Conservation (phyloP, 2,888 invertebrate species). For the Aporophyla nigra region DNA sequence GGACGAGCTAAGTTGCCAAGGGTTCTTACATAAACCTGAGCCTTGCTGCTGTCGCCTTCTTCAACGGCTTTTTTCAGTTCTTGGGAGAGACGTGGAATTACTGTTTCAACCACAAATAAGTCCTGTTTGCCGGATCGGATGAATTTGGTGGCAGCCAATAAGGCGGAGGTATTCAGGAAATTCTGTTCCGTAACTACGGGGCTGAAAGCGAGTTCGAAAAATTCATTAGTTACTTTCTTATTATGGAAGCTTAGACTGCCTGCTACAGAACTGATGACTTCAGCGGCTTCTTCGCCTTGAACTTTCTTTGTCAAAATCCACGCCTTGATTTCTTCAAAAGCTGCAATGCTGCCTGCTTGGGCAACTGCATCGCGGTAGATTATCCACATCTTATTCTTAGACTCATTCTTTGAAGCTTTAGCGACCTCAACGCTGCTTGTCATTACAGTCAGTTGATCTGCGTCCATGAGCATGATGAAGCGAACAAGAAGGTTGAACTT, state of each 20-base stretch:
- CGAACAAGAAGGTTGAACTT: conserved; percentile 92
- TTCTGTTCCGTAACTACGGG: conserved; percentile 88
- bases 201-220: conserved; percentile 90
- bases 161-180: conserved; percentile 89
- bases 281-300: conserved; percentile 90
- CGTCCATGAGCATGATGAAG: conserved; percentile 91
- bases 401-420: conserved; percentile 79
- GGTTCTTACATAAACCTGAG: conserved; percentile 92
- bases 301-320: conserved; percentile 91
- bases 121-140: conserved; percentile 91
- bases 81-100: conserved; percentile 91
- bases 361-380: conserved; percentile 92
- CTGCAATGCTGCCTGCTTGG: conserved; percentile 92
- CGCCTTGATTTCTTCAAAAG: conserved; percentile 91
- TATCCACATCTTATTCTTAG: conserved; percentile 89
- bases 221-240: conserved; percentile 90
- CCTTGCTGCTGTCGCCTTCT: conserved; percentile 88
- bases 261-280: conserved; percentile 89
- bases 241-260: conserved; percentile 91
- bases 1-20: conserved; percentile 92
- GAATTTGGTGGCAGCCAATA: conserved; percentile 91
- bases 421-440: conserved; percentile 87
- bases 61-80: conserved; percentile 90
- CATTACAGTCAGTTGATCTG: conserved; percentile 90
- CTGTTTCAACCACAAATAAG: conserved; percentile 88